Percentiles rank a stretch among this genome's conserved stretches.
Evolutionary conservation across 2,113 vertebrate species (phyloP).

Genomic region (Aplodontia rufa): DNA sequence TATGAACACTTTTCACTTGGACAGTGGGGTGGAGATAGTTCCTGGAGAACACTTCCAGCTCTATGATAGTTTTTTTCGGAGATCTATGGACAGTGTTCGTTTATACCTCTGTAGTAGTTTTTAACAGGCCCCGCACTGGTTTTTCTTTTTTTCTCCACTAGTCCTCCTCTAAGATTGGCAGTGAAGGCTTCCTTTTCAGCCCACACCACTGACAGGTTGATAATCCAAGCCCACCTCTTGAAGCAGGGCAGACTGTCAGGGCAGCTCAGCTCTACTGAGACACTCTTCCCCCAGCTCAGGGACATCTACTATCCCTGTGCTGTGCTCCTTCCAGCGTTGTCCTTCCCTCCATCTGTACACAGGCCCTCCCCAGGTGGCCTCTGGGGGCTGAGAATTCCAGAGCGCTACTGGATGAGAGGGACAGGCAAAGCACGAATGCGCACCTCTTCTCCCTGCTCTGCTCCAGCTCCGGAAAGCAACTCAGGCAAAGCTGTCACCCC

Average conservation of each 20-base stretch:
- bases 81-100: not conserved
- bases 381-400: not conserved
- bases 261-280: no score
- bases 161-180: not conserved
- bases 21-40: not conserved
- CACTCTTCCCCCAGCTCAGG: not conserved
- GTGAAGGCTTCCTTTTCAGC: not conserved
- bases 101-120: not conserved
- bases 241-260: not conserved
- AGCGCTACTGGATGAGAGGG: not conserved
- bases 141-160: not conserved
- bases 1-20: rapidly evolving
- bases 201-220: not conserved
- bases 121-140: not conserved
- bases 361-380: not conserved
- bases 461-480: no score
- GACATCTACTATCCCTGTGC: no score
- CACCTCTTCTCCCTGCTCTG: no score
- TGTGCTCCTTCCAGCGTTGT: no score
- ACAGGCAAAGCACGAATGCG: no score
- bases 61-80: not conserved
- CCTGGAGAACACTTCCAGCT: not conserved
- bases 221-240: not conserved
- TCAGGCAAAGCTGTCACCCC: no score
- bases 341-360: not conserved